Conservation (phyloP, 2,888 invertebrate species). For the Zhuqinia jingwanae region DNA sequence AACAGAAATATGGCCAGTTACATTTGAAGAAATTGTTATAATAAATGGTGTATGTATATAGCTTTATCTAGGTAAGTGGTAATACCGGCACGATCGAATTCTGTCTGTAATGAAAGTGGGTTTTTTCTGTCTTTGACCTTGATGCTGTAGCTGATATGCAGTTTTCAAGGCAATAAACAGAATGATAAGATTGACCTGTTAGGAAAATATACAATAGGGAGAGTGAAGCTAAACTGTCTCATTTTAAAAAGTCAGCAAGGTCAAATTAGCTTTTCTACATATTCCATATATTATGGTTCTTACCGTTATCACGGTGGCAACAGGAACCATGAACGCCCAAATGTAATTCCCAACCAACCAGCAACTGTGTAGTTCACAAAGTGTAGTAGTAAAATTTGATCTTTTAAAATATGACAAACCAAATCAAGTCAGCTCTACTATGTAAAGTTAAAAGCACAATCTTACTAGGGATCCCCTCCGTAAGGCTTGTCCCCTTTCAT, state of each 20-base stretch:
- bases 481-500: slow-evolving; percentile 81
- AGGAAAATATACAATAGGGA: too few species aligned
- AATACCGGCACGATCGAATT: slow-evolving; percentile 72
- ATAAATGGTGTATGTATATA: too few species aligned
- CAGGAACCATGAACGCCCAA: slow-evolving; percentile 96
- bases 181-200: slow-evolving; percentile 75
- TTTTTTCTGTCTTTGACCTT: slow-evolving; percentile 33
- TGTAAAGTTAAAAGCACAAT: neutral
- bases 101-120: slow-evolving; percentile 38
- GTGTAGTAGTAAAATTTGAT: too few species aligned
- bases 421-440: neutral
- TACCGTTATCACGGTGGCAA: slow-evolving; percentile 87
- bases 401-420: too few species aligned
- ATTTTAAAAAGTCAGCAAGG: too few species aligned
- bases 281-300: too few species aligned
- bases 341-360: slow-evolving; percentile 95
- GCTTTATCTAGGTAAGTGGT: too few species aligned
- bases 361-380: too few species aligned
- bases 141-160: slow-evolving; percentile 76
- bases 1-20: neutral
- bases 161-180: slow-evolving; percentile 78
- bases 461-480: slow-evolving; percentile 76
- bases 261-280: too few species aligned
- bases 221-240: too few species aligned
- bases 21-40: neutral